Evolutionary conservation across 2,113 vertebrate species (phyloP).

Genomic region (Phalacrocorax pelagicus): DNA sequence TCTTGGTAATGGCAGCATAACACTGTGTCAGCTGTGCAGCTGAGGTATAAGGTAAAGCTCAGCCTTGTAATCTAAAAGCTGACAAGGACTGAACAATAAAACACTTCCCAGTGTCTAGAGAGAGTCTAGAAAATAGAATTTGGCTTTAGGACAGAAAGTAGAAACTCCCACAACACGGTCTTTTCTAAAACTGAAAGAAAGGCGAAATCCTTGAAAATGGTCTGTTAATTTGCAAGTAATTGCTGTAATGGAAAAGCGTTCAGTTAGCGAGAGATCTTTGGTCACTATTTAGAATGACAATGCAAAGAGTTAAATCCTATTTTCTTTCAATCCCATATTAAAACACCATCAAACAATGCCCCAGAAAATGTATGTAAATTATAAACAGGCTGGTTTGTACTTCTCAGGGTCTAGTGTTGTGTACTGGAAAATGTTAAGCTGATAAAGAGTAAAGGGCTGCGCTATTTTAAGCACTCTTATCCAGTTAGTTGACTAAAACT

Average conservation of each 20-base stretch:
- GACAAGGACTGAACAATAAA: neutral
- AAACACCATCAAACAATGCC: neutral
- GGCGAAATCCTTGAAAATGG: neutral
- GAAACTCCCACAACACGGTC: neutral
- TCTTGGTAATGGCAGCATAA: neutral
- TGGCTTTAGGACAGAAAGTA: neutral
- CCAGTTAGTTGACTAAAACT: conserved; percentile 71
- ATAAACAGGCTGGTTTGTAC: conserved; percentile 26
- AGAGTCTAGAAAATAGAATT: neutral
- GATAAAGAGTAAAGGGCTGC: conserved; percentile 66
- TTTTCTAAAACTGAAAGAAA: neutral
- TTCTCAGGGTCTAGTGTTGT: conserved; percentile 1
- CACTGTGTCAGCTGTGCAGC: neutral
- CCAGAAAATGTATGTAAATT: conserved; percentile 10
- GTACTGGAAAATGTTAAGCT: conserved; percentile 69
- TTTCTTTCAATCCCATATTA: neutral
- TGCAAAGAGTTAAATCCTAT: conserved; percentile 4
- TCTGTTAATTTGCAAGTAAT: conserved; percentile 11
- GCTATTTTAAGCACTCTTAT: conserved; percentile 74
- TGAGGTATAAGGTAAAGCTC: neutral
- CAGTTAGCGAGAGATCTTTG: neutral
- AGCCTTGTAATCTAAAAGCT: neutral
- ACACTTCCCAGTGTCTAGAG: neutral
- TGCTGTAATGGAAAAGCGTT: neutral
- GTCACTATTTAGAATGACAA: neutral